These are phyloP conservation scores for Palythoa grandis DNA, from an alignment of 92 coral and sea anemone species.

Conservation along the genomic window DNA sequence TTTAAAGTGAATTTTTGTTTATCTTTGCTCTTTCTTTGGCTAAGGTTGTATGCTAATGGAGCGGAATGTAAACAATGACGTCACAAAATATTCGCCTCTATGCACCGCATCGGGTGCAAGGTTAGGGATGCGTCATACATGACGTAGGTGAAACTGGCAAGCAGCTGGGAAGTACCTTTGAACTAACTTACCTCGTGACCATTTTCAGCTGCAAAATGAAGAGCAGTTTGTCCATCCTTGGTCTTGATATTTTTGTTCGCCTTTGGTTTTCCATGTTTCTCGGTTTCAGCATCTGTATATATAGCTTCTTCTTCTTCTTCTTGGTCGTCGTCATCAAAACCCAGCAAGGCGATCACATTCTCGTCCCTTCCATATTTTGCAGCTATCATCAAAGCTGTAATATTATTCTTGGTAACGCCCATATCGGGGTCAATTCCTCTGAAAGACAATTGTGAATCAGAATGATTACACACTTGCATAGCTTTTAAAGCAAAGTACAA, in stretches of 20 bases:
- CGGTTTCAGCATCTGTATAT: not conserved
- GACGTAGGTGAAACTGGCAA: too few relatives aligned
- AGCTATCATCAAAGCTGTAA: slow-evolving; percentile 31
- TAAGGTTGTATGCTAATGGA: too few relatives aligned
- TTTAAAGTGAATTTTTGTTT: too few relatives aligned
- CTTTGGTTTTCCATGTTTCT: slow-evolving; percentile 11
- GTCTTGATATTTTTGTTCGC: slow-evolving; percentile 12
- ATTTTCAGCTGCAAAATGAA: slow-evolving; percentile 34
- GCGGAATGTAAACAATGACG: too few relatives aligned
- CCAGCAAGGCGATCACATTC: slow-evolving; percentile 12
- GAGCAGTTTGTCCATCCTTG: slow-evolving; percentile 31
- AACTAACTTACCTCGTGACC: slow-evolving; percentile 29
- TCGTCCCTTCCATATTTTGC: slow-evolving; percentile 38
- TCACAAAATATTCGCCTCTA: too few relatives aligned
- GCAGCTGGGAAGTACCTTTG: too few relatives aligned
- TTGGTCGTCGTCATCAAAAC: not conserved
- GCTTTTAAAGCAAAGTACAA: too few relatives aligned
- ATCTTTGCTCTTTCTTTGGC: too few relatives aligned
- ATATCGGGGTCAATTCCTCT: slow-evolving; percentile 14
- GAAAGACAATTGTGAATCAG: not conserved
- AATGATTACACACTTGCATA: not conserved
- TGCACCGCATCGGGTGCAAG: too few relatives aligned
- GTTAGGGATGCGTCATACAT: too few relatives aligned
- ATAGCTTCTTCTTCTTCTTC: slow-evolving; percentile 35
- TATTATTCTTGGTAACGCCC: slow-evolving; percentile 6